A percentile compares a stretch with the other conserved stretches of the same genome.
phyloP scores from a whole-genome alignment of 2,888 invertebrate species.

The Cantharis lateralis region DNA sequence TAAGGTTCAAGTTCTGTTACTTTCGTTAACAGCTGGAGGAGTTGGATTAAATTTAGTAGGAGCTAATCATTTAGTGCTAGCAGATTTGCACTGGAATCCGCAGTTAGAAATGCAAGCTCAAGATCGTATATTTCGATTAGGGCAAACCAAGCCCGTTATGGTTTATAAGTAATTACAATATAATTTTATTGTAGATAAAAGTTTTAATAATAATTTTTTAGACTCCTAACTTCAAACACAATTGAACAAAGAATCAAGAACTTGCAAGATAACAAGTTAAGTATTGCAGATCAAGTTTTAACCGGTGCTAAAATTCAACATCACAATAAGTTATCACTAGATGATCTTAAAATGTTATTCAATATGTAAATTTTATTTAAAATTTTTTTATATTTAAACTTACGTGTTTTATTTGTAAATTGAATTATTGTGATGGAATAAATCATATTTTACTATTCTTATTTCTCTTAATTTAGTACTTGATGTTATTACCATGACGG shows the following conservation, averaged over 20 bases:
- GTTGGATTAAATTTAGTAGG: conserved; percentile 93
- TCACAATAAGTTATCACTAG: conserved; percentile 74
- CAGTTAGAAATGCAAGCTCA: conserved; percentile 93
- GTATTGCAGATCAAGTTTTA: conserved; percentile 77
- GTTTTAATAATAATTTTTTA: conserved; percentile 46
- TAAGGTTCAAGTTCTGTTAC: conserved; percentile 70
- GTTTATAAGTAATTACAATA: conserved; percentile 73
- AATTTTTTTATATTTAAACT: too few relatives aligned
- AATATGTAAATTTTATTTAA: conserved; percentile 50
- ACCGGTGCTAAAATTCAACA: conserved; percentile 68
- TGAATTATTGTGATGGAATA: too few relatives aligned
- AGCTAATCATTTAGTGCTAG: conserved; percentile 86
- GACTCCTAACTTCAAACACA: conserved; percentile 82
- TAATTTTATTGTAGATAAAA: not conserved
- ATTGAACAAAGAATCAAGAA: conserved; percentile 85
- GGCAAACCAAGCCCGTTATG: conserved; percentile 79
- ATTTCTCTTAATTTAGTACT: too few relatives aligned
- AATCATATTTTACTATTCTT: too few relatives aligned
- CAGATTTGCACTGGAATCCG: conserved; percentile 98
- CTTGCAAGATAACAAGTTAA: conserved; percentile 80
- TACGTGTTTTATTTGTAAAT: too few relatives aligned
- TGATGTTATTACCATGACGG: too few relatives aligned
- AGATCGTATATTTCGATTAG: conserved; percentile 91
- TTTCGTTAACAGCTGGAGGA: conserved; percentile 92
- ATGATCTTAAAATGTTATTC: conserved; percentile 78